These are phyloP conservation scores for Apoda limacodes DNA, from an alignment of 2,888 invertebrate species.

Conservation along the genomic window DNA sequence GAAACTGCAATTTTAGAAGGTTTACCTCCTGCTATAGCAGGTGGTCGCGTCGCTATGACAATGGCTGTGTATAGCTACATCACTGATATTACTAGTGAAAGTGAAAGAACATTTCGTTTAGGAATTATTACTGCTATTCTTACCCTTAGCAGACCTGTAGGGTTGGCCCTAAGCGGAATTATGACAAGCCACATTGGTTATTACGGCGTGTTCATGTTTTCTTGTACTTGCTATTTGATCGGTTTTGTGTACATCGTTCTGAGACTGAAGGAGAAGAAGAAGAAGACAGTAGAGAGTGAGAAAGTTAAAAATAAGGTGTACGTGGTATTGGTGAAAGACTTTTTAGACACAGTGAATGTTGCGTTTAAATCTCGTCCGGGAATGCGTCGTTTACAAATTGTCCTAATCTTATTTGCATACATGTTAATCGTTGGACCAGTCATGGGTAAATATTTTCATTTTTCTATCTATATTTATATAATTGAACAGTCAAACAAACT, in stretches of 20 bases:
- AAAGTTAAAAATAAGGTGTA: constrained; percentile 34
- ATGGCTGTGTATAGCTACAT: constrained; percentile 74
- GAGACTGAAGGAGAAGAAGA: constrained; percentile 49
- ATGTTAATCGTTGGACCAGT: constrained; percentile 66
- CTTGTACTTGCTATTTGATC: constrained; percentile 51
- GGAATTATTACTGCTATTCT: constrained; percentile 70
- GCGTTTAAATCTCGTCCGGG: constrained; percentile 47
- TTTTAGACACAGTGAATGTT: constrained; percentile 59
- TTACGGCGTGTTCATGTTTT: constrained; percentile 55
- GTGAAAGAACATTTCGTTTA: constrained; percentile 72
- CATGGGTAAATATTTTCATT: constrained; percentile 55
- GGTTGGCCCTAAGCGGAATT: constrained; percentile 66
- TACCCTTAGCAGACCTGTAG: constrained; percentile 63
- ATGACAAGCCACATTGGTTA: constrained; percentile 60
- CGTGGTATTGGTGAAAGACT: constrained; percentile 46
- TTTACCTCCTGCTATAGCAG: constrained; percentile 71
- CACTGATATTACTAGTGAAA: constrained; percentile 68
- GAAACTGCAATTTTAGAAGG: constrained; percentile 68
- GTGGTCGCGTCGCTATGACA: constrained; percentile 71
- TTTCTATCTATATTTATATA: too few relatives aligned
- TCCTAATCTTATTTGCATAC: constrained; percentile 53
- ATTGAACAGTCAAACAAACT: too few relatives aligned
- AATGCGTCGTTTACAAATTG: constrained; percentile 47
- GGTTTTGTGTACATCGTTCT: constrained; percentile 56
- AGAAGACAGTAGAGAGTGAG: constrained; percentile 41